phyloP scores from a whole-genome alignment of 2,797 vertebrate species.

The Peromyscus aztecus region DNA sequence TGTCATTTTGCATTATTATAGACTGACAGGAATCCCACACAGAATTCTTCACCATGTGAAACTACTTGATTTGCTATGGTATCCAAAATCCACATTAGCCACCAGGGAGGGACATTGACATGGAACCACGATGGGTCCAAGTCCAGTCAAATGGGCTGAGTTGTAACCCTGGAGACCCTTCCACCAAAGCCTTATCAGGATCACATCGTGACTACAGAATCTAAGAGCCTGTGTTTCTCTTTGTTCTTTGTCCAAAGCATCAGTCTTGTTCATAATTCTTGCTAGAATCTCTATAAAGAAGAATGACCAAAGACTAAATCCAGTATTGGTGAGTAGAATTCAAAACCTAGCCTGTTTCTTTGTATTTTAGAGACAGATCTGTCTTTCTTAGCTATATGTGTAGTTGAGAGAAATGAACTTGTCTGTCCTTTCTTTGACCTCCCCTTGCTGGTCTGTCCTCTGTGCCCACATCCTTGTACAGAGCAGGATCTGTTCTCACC shows the following conservation, averaged over 20 bases:
- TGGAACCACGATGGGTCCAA: not conserved
- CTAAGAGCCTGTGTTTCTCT: not conserved
- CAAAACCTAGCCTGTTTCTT: conserved; percentile 20
- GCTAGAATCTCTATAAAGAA: not conserved
- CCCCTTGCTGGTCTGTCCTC: not conserved
- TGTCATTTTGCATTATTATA: conserved; percentile 8
- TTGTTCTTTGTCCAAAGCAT: not conserved
- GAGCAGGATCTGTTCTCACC: not conserved
- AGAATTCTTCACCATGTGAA: not conserved
- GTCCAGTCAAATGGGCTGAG: not conserved
- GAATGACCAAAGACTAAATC: not conserved
- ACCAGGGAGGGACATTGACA: accelerated
- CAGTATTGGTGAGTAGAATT: not conserved
- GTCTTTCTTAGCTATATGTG: not conserved
- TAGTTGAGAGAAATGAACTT: not conserved
- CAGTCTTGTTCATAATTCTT: not conserved
- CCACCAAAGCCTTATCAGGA: accelerated
- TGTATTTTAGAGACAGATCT: not conserved
- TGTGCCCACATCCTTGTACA: not conserved
- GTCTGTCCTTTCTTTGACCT: not conserved
- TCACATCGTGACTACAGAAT: not conserved
- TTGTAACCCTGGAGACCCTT: not conserved
- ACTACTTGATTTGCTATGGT: not conserved
- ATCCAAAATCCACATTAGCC: not conserved
- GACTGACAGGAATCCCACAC: not conserved